phyloP scores from a whole-genome alignment of 2,797 vertebrate genomes.

The Chaetophractus vellerosus region DNA sequence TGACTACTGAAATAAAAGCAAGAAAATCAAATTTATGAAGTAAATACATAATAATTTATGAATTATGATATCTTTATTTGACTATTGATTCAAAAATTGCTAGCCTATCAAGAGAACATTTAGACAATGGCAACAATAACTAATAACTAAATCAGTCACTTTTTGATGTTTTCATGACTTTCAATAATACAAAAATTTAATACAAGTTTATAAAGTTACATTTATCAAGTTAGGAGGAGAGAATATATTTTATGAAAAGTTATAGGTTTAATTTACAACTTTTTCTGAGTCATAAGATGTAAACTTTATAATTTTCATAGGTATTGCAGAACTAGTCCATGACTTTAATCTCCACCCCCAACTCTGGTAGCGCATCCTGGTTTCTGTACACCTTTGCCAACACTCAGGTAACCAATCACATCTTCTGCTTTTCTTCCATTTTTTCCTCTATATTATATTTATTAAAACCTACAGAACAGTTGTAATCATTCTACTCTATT shows the following conservation, averaged over 20 bases:
- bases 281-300: not conserved
- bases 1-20: too few species aligned
- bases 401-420: not conserved
- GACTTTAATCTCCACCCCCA: not conserved
- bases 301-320: not conserved
- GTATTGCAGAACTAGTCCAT: not conserved
- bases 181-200: not conserved
- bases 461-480: not conserved
- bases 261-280: not conserved
- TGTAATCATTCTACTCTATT: not conserved
- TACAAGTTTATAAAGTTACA: not conserved
- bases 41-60: too few species aligned
- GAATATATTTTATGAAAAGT: not conserved
- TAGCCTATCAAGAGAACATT: not conserved
- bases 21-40: too few species aligned
- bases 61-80: too few species aligned
- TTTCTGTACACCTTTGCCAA: not conserved
- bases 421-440: not conserved
- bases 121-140: not conserved
- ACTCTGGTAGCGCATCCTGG: too few species aligned
- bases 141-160: not conserved
- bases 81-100: not conserved
- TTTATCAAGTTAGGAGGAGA: not conserved
- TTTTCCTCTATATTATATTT: not conserved
- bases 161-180: slow-evolving; percentile 13